Conservation (phyloP, 2,888 invertebrate species). For the Drosophila falleni region DNA sequence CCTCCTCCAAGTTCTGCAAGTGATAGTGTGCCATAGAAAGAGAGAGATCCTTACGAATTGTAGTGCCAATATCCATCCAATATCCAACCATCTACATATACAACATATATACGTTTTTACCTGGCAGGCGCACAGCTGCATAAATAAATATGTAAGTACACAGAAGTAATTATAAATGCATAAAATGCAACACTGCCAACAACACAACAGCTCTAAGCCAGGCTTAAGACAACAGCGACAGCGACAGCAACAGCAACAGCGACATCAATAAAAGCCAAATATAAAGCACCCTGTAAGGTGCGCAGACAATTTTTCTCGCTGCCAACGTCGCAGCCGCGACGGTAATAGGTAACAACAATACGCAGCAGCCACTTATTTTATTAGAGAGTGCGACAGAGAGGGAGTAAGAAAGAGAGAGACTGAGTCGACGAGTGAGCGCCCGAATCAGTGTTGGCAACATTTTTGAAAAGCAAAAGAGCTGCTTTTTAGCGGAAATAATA, state of each 20-base stretch:
- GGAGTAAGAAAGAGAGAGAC: not conserved
- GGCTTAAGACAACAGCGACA: slow-evolving; percentile 46
- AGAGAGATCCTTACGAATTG: slow-evolving; percentile 54
- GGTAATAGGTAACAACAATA: slow-evolving; percentile 64
- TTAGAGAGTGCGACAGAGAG: slow-evolving; percentile 42
- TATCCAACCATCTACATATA: not conserved
- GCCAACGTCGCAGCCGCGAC: slow-evolving; percentile 55
- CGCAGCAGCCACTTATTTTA: slow-evolving; percentile 34
- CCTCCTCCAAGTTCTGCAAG: slow-evolving; percentile 28
- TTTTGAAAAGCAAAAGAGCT: not conserved
- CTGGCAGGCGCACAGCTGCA: slow-evolving; percentile 47
- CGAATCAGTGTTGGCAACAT: not conserved
- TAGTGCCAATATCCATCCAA: slow-evolving; percentile 51
- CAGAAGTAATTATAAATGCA: slow-evolving; percentile 78
- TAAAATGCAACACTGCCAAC: slow-evolving; percentile 58
- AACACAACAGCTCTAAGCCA: slow-evolving; percentile 48
- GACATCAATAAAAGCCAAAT: slow-evolving; percentile 63
- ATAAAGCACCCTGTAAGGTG: slow-evolving; percentile 75
- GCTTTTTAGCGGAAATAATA: not conserved
- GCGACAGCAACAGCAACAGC: slow-evolving; percentile 46
- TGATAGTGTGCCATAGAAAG: slow-evolving; percentile 58
- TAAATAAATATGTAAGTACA: slow-evolving; percentile 37
- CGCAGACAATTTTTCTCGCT: slow-evolving; percentile 34
- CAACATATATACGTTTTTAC: slow-evolving; percentile 39
- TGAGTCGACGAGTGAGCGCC: not conserved